Evolutionary conservation across 2,888 invertebrate species (phyloP).

Genomic region (Drosophila subsilvestris): DNA sequence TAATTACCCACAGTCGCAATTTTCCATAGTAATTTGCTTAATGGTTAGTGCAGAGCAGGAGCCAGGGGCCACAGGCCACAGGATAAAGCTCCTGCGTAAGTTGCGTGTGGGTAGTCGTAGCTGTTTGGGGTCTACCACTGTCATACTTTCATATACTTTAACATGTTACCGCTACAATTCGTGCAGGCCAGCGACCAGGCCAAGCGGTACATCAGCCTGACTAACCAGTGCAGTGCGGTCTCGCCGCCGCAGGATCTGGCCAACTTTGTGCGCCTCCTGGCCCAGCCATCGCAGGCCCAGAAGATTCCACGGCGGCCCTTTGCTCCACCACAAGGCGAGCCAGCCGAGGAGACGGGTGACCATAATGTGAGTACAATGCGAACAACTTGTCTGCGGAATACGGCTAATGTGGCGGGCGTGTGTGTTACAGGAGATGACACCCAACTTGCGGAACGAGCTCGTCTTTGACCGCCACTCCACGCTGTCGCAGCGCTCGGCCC

Average conservation of each 20-base stretch:
- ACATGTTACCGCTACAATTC: background rate
- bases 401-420: background rate
- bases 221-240: constrained; percentile 91
- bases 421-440: constrained; percentile 87
- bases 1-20: constrained; percentile 66
- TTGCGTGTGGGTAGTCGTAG: constrained; percentile 34
- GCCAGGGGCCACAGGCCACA: background rate
- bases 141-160: background rate
- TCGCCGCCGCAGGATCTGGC: constrained; percentile 85
- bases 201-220: constrained; percentile 92
- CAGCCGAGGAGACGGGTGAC: constrained; percentile 84
- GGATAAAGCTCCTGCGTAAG: background rate
- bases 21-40: constrained; percentile 65
- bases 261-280: constrained; percentile 90
- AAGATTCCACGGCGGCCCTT: constrained; percentile 85
- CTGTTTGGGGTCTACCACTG: background rate
- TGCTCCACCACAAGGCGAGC: constrained; percentile 87
- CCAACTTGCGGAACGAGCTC: constrained; percentile 92
- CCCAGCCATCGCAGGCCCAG: constrained; percentile 85
- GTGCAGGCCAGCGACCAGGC: constrained; percentile 91
- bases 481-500: constrained; percentile 89
- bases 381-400: background rate
- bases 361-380: constrained; percentile 84
- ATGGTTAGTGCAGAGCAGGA: constrained; percentile 31
- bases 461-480: constrained; percentile 91